Percentiles rank a stretch among this genome's conserved stretches.
Conservation (phyloP, 23 tunicate species). For the Corella eumyota region DNA sequence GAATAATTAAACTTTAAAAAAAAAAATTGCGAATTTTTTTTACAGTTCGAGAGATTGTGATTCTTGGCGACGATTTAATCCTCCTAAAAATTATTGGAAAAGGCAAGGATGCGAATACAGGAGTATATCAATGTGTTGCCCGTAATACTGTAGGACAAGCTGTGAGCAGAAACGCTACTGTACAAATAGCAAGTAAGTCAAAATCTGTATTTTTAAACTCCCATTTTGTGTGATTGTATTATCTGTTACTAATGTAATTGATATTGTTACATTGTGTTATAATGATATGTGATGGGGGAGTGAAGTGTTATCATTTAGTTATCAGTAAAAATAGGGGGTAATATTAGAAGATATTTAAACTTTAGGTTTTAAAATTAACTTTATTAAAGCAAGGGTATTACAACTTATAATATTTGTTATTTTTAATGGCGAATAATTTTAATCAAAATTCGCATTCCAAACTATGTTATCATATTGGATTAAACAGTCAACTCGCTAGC, state of each 20-base stretch:
- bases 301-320: background rate
- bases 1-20: too few species aligned
- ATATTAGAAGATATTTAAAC: too few species aligned
- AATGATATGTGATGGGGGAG: background rate
- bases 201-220: background rate
- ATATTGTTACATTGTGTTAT: background rate
- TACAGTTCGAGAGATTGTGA: conserved; percentile 19
- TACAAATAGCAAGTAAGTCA: conserved; percentile 35
- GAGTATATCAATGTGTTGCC: conserved; percentile 47
- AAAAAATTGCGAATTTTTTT: too few species aligned
- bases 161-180: conserved; percentile 23
- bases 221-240: too few species aligned
- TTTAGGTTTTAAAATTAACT: background rate
- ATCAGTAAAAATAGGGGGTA: too few species aligned
- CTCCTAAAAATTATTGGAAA: conserved; percentile 6
- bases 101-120: conserved; percentile 25
- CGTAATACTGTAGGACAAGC: conserved; percentile 12
- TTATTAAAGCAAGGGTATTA: background rate
- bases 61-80: conserved; percentile 19
- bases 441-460: too few species aligned
- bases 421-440: conserved; percentile 1
- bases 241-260: background rate
- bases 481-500: too few species aligned
- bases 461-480: too few species aligned
- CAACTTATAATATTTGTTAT: background rate